phyloP scores from a whole-genome alignment of 2,113 vertebrate genomes.

The Vicugna pacos region DNA sequence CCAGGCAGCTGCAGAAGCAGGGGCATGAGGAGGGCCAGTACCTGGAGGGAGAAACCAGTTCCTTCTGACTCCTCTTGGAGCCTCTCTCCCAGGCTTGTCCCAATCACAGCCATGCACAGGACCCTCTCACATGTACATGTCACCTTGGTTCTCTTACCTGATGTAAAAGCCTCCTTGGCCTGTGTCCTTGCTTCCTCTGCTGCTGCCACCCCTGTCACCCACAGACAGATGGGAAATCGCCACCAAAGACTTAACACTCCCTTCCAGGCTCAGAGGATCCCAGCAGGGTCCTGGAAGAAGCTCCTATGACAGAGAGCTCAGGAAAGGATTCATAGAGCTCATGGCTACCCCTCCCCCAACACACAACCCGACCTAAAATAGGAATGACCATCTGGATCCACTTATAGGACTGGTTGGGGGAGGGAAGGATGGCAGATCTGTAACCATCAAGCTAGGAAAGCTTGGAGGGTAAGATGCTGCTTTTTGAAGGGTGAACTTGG shows the following conservation, averaged over 20 bases:
- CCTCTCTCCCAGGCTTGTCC: neutral
- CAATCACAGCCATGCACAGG: neutral
- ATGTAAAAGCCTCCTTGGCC: neutral
- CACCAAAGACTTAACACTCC: slow-evolving; percentile 65
- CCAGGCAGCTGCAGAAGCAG: slow-evolving; percentile 26
- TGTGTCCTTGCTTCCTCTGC: slow-evolving; percentile 14
- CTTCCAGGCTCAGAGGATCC: slow-evolving; percentile 73
- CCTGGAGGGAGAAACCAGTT: neutral
- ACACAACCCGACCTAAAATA: slow-evolving; percentile 74
- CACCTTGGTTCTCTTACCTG: slow-evolving; percentile 4
- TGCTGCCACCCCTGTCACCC: slow-evolving; percentile 22
- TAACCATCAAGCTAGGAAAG: slow-evolving; percentile 59
- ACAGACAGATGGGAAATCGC: slow-evolving; percentile 76
- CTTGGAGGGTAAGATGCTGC: slow-evolving; percentile 46
- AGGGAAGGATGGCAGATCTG: slow-evolving; percentile 65
- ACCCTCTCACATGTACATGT: neutral
- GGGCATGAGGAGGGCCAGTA: neutral
- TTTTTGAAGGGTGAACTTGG: slow-evolving; percentile 56
- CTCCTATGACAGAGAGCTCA: slow-evolving; percentile 60
- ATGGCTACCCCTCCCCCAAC: slow-evolving; percentile 65
- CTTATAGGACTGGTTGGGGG: slow-evolving; percentile 67
- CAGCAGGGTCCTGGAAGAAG: slow-evolving; percentile 75
- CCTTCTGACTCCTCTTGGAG: neutral
- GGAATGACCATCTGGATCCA: slow-evolving; percentile 82
- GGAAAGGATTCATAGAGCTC: slow-evolving; percentile 72